phyloP scores from a whole-genome alignment of 2,113 vertebrate genomes.

The Candoia aspera region DNA sequence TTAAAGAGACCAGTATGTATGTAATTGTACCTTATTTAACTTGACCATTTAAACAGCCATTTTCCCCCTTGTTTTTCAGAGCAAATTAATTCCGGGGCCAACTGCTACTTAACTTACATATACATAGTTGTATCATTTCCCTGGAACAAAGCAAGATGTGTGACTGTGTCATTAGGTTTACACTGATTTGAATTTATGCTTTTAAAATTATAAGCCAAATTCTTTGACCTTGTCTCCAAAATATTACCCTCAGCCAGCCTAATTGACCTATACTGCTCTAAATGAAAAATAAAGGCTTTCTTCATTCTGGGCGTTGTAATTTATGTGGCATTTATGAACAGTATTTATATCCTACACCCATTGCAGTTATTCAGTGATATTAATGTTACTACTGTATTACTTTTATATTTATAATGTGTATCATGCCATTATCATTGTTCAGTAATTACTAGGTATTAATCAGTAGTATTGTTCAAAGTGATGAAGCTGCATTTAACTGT shows the following conservation, averaged over 20 bases:
- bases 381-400: not conserved
- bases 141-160: not conserved
- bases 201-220: slow-evolving; percentile 22
- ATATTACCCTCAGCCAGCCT: not conserved
- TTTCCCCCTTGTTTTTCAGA: slow-evolving; percentile 18
- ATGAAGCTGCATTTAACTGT: not conserved
- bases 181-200: not conserved
- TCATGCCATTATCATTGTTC: not conserved
- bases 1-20: slow-evolving; percentile 28
- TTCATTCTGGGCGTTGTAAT: not conserved
- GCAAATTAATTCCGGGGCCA: slow-evolving; percentile 28
- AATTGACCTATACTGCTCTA: not conserved
- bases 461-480: not conserved
- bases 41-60: slow-evolving; percentile 54
- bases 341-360: not conserved
- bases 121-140: slow-evolving; percentile 18
- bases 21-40: slow-evolving; percentile 47
- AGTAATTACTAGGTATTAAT: not conserved
- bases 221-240: slow-evolving; percentile 4
- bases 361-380: not conserved
- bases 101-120: not conserved
- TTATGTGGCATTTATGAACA: not conserved
- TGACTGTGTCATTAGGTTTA: not conserved
- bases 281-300: slow-evolving; percentile 8
- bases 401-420: not conserved